Evolutionary conservation across 2,113 vertebrate genomes (phyloP), one percentile per base, ranked within the genome.

Genomic region (Emydura subglobosa): DNA sequence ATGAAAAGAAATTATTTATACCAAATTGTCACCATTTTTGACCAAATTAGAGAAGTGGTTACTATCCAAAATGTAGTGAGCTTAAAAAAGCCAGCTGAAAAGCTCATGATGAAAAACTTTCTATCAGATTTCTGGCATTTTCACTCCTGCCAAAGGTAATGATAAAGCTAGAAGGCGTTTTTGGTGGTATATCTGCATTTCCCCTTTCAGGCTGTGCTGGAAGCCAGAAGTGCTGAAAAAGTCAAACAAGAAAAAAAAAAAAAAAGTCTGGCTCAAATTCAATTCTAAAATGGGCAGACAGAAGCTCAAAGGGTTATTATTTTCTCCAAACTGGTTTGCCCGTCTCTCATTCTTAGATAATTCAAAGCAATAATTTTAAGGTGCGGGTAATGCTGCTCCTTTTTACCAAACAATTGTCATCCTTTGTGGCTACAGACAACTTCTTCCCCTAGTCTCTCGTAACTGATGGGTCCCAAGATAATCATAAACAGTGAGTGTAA

Each of bases 391-490:
- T 74, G n/a, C 50, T 7, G 27, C 22, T 39, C 17, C 34, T 93
- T 55, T 51, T 31, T 61, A 42, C 74, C 17, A 25, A 55, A 68
- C 16, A 39, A 4, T 27, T 72, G 65, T 72, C 68, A 86, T n/a
- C 92, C 92, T 78, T 85, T 12, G 57, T 83, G 89, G 78, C 54
- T 61, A 22, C 83, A 86, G 53, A 85, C 7, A 90, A 76, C 86
- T 80, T 81, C 47, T 55, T 53, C 92, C 78, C 49, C 83, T 78
- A 55, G 34, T 82, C 61, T 87, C 79, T 83, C 83, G 25, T 81
- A 88, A 96, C 88, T 96, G 89, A 94, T 89, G 92, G 88, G 92
- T 93, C 88, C 88, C 86, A 87, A 95, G 92, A 95, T 88, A 96
- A 93, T 91, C 91, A 94, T 87, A 90, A 95, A 93, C 92, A 90